phyloP scores from a whole-genome alignment of 2,113 vertebrate species.

The Chamaetylas fuelleborni region DNA sequence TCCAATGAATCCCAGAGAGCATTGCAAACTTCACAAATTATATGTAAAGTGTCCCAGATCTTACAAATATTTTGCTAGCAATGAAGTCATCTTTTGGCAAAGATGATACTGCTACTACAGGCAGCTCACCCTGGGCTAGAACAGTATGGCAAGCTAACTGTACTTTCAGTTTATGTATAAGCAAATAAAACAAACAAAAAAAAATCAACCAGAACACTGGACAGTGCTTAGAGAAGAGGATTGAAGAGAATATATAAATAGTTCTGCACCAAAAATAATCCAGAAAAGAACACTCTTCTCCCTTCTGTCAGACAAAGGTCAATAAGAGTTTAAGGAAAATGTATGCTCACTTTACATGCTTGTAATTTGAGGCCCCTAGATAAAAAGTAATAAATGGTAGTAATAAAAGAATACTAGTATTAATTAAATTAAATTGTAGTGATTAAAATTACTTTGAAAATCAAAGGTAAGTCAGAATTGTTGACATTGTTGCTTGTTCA shows the following conservation, averaged over 20 bases:
- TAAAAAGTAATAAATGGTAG: background rate
- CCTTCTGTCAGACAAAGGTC: background rate
- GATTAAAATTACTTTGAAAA: background rate
- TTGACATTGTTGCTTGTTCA: background rate
- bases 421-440: background rate
- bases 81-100: background rate
- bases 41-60: background rate
- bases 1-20: background rate
- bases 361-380: background rate
- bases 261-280: background rate
- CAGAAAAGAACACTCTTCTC: background rate
- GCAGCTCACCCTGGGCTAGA: background rate
- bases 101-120: background rate
- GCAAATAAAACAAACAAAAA: background rate
- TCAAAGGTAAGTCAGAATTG: background rate
- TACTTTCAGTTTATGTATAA: background rate
- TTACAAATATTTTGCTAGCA: background rate
- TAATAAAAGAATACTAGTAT: background rate
- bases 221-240: background rate
- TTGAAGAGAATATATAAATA: background rate
- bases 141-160: background rate
- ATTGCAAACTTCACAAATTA: background rate
- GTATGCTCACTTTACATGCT: background rate
- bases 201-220: background rate
- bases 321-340: background rate